Evolutionary conservation across 2,888 invertebrate genomes (phyloP), one percentile per base, ranked within the genome.

Genomic region (Tholera decimalis): DNA sequence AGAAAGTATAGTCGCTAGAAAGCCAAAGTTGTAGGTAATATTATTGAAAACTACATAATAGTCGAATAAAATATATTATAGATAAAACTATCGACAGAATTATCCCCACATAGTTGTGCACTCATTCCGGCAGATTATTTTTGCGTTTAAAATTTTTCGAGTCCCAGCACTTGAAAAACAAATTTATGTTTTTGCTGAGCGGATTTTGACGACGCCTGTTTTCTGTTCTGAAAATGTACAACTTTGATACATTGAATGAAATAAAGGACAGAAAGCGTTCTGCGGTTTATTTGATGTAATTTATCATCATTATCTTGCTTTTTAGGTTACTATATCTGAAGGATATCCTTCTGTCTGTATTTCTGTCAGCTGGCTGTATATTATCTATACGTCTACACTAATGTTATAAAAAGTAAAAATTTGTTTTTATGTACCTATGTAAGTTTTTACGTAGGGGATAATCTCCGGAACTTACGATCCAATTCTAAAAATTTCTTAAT

Each of bases 51-150:
- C 39, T 9, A 18, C 3, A 39, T 18, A 3, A 18, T 9, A 39
- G 9, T 18, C 18, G 39, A 20, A 18, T 18, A 3, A 39, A 39
- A 39, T 18, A 39, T 9, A 18, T 18, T 3, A 39, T 9, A 18
- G 9, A 18, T 39, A 9, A 6, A 2, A n/a, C 18, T 26, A 26
- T 53, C 26, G 26, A 53, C 26, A 53, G 18, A 53, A 39, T 39
- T 26, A 26, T 39, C 26, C 1, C 26, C 3, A 53, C 18, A 9
- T 18, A 2, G 37, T 20, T 39, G 26, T 26, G n/a, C 15, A 26
- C n/a, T 46, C 24, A 26, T 26, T 26, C n/a, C 4, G 46, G 8
- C n/a, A 8, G n/a, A 26, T 46, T 46, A 46, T 46, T 46, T 46
- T 15, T 0, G n/a, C 46, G 26, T 26, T 26, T 26, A 46, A 46